Evolutionary conservation across 2,888 invertebrate genomes (phyloP), one percentile per base, ranked within the genome.

Genomic region (Limenitis camilla): DNA sequence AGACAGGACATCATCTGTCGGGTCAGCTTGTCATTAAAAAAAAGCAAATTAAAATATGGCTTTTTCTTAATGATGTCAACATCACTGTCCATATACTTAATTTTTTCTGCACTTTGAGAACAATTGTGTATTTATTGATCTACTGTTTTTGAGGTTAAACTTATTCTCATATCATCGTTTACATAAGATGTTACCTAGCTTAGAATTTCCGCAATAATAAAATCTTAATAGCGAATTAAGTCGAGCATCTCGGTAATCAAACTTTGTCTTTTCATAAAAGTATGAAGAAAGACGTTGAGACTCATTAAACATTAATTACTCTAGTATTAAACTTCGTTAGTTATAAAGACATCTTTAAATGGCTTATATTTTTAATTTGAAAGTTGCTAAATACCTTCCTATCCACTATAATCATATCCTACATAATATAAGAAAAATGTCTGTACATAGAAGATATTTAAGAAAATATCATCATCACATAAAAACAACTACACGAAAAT

Each of bases 241-340:
- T 32, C 29, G 32, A 41, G 40, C 27, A 7, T 30, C 27, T 10
- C 30, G 43, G 43, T 28, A 48, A 52, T 29, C 29, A 30, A 51
- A 48, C 33, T 55, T 48, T 43, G 40, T 44, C 9, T 47, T 29
- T 11, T 47, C 41, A 40, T 40, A 45, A 39, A 35, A 51, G 44
- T 50, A 33, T 49, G 27, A 45, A 41, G 32, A 5, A 28, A 36
- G 11, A 9, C 9, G 6, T 44, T 40, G 40, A 39, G 32, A 48
- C 45, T 52, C 48, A 47, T 55, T 49, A 55, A 49, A 45, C 40
- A 40, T 44, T 55, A 55, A 55, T 55, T 52, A 41, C 55, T 38
- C 48, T n/a, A 29, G 31, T 39, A 43, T 50, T 40, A 51, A 52
- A 48, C 44, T 49, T 35, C 30, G 27, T 19, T 19, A 11, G 8